These are phyloP conservation scores for Corella eumyota DNA, from an alignment of 23 tunicate genomes.

Conservation along the genomic window DNA sequence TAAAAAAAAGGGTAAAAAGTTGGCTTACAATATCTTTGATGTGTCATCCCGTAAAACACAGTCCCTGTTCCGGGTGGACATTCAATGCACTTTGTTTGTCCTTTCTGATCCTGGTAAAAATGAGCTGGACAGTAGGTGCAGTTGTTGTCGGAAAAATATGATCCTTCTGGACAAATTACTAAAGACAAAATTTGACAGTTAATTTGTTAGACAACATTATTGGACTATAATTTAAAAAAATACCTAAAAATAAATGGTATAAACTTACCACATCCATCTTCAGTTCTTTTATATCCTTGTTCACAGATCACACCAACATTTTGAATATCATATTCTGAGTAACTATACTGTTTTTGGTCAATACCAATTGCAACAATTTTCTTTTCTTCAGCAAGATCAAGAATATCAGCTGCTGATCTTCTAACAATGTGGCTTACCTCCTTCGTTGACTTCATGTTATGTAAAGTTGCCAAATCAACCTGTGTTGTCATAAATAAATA, in stretches of 20 bases:
- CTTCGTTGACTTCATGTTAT: neutral
- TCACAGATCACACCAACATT: slow-evolving; percentile 9
- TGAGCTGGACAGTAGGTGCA: slow-evolving; percentile 76
- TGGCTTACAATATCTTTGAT: slow-evolving; percentile 60
- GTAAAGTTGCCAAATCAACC: slow-evolving; percentile 15
- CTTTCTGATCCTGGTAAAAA: slow-evolving; percentile 42
- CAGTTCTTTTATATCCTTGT: slow-evolving; percentile 2
- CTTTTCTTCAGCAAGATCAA: neutral
- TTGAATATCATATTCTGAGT: neutral
- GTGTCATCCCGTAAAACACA: slow-evolving; percentile 27
- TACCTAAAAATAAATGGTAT: neutral
- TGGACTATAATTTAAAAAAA: neutral
- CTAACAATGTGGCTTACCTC: slow-evolving; percentile 9
- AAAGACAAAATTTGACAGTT: too few relatives aligned
- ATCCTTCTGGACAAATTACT: slow-evolving; percentile 70
- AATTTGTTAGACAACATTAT: too few relatives aligned
- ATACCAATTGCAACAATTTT: slow-evolving; percentile 5
- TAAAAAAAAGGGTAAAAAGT: too few relatives aligned
- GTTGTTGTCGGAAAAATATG: slow-evolving; percentile 25
- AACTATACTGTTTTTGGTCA: slow-evolving; percentile 1
- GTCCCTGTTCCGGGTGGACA: slow-evolving; percentile 51
- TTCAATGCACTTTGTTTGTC: slow-evolving; percentile 17
- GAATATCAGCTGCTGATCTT: slow-evolving; percentile 6
- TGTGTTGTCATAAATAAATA: neutral
- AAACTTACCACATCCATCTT: slow-evolving; percentile 22